Evolutionary conservation across 1,140 invertebrate species (phyloP), one percentile per base, ranked within the genome.

Genomic region (Brachionus rubens): DNA sequence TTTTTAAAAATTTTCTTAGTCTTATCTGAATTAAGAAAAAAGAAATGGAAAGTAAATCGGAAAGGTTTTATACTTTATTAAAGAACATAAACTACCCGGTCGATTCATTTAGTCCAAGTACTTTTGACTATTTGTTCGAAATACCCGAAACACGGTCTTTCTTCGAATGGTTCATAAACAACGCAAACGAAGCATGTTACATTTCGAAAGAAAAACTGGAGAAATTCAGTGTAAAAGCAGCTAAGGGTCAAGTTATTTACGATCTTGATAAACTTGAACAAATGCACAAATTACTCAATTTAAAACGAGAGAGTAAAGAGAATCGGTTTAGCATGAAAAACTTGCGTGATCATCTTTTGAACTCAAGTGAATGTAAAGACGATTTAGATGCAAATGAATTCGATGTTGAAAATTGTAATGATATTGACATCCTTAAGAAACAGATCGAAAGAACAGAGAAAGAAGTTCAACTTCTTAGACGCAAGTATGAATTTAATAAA

Each of bases 121-220:
- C 12, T 28, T 50, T 72, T 10, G 40, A 54, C 26, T 72, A 72
- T 54, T 36, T 72, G n/a, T 72, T 72, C 16, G 46, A 72, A 7
- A 33, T 72, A 40, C 46, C 68, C 12, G 68, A 72, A 40, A 50
- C 47, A 24, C 48, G 40, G 46, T 26, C 46, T 36, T 72, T 72
- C 30, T 50, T 72, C 40, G 68, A 72, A 19, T 50, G 47, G 28
- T 48, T 72, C 14, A 40, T 72, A 21, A 14, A 21, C 7, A 24
- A 72, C 14, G 47, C 50, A 14, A 40, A 48, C 12, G 46, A 48
- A 54, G 33, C 46, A 10, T 72, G 68, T 24, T 50, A 50, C 36
- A 21, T 33, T 1, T 26, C 21, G 14, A 48, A 48, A 41, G 19
- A 40, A 21, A 41, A 72, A 40, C 3, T 72, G 21, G 43, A 50